These are phyloP conservation scores for Alsophila aescularia DNA, from an alignment of 2,888 invertebrate genomes.

Conservation along the genomic window DNA sequence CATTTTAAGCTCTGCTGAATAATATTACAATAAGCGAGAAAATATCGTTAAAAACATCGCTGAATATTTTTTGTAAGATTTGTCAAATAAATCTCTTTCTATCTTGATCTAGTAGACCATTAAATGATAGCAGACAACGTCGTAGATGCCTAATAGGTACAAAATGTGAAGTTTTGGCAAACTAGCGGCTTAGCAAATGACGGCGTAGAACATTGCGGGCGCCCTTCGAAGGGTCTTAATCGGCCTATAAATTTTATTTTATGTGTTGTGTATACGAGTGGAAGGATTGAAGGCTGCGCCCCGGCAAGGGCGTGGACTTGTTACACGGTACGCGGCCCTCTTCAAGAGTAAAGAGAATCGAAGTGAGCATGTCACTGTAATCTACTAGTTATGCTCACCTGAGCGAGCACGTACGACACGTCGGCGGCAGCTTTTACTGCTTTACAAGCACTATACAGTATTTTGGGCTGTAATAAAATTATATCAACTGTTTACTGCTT, in stretches of 20 bases:
- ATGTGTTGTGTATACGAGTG: conserved; percentile 59
- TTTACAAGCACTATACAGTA: not conserved
- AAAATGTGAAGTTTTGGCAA: conserved; percentile 54
- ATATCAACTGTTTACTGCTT: not conserved
- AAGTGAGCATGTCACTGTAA: conserved; percentile 24
- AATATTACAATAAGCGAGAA: not conserved
- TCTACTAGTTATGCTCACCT: conserved; percentile 15
- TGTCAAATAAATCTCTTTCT: conserved; percentile 9
- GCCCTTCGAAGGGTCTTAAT: conserved; percentile 70
- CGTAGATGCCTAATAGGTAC: conserved; percentile 37
- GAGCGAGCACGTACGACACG: conserved; percentile 6
- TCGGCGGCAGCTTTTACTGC: not conserved
- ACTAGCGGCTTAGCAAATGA: conserved; percentile 67
- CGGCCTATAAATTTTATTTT: conserved; percentile 74
- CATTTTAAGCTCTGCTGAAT: not conserved
- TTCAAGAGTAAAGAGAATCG: conserved; percentile 23
- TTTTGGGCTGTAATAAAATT: not conserved
- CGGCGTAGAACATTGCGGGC: conserved; percentile 65
- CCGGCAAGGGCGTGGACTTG: conserved; percentile 32
- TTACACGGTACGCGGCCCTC: conserved; percentile 25
- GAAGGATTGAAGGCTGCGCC: conserved; percentile 44
- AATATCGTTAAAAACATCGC: not conserved
- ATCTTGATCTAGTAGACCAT: conserved; percentile 24
- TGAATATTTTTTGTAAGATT: conserved; percentile 8
- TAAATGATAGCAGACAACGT: conserved; percentile 33